Evolutionary conservation across 2,113 vertebrate species (phyloP).

Genomic region (Prochilodus magdalenae): DNA sequence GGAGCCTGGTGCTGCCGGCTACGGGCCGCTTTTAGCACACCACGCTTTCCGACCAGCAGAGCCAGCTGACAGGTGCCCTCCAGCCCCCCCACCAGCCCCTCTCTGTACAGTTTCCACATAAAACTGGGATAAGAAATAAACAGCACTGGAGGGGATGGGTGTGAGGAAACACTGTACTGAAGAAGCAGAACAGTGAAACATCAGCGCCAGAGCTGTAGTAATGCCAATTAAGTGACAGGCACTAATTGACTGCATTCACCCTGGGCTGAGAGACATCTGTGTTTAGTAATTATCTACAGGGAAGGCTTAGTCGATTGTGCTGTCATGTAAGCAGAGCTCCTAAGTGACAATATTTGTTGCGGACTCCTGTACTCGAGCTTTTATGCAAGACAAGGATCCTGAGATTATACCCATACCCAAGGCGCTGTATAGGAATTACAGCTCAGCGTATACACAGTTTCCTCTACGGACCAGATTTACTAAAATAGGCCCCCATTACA

Average conservation of each 20-base stretch:
- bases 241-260: not conserved
- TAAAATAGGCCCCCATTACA: too few species aligned
- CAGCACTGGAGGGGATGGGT: not conserved
- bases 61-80: constrained; percentile 22
- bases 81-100: too few species aligned
- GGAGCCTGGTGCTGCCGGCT: not conserved
- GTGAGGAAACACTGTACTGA: not conserved
- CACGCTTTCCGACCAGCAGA: constrained; percentile 17
- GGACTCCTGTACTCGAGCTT: not conserved
- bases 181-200: not conserved
- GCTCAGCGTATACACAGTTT: too few species aligned
- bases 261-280: not conserved
- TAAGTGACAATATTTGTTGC: not conserved
- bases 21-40: constrained; percentile 24
- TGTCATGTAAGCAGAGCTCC: not conserved
- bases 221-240: not conserved
- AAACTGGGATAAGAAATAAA: constrained; percentile 5
- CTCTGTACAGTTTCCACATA: constrained; percentile 42
- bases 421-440: too few species aligned
- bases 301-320: not conserved
- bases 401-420: too few species aligned
- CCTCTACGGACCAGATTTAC: too few species aligned
- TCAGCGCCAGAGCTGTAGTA: not conserved
- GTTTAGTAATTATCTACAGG: not conserved
- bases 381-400: too few species aligned